phyloP scores from a whole-genome alignment of 2,797 vertebrate genomes.

The Pseudocheirus occidentalis region DNA sequence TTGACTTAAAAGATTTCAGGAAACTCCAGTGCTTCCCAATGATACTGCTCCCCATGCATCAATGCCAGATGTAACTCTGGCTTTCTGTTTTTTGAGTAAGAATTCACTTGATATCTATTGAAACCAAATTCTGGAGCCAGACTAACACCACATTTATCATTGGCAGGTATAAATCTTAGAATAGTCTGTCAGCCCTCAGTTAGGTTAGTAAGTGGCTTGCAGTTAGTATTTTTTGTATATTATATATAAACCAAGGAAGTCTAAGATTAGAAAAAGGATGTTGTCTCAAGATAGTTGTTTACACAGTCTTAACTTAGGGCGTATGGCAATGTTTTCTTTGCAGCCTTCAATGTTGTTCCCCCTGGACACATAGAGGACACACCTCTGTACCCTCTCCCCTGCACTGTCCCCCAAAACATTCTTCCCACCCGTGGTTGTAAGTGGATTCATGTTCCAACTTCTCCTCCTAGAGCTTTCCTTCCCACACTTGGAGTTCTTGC shows the following conservation, averaged over 20 bases:
- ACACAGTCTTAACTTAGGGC: background rate
- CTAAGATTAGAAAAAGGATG: conserved; percentile 45
- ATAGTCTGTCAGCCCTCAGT: conserved; percentile 1
- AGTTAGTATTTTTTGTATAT: background rate
- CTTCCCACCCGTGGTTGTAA: conserved; percentile 22
- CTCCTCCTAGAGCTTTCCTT: conserved; percentile 35
- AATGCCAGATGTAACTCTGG: conserved; percentile 66
- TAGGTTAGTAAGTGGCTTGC: conserved; percentile 9
- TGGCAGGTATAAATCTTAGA: conserved; percentile 54
- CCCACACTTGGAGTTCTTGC: background rate
- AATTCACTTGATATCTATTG: conserved; percentile 70
- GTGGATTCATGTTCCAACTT: conserved; percentile 45
- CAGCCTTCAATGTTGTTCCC: background rate
- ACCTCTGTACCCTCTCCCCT: background rate
- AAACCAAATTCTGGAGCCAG: conserved; percentile 73
- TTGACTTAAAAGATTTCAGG: conserved; percentile 68
- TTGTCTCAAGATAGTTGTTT: conserved; percentile 31
- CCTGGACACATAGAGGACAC: background rate
- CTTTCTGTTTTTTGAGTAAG: conserved; percentile 75
- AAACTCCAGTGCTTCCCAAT: conserved; percentile 62
- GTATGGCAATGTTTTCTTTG: background rate
- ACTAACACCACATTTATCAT: conserved; percentile 71
- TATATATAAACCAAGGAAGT: background rate
- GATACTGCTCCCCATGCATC: conserved; percentile 65
- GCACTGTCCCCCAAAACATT: conserved; percentile 5